phyloP scores from a whole-genome alignment of 2,113 vertebrate genomes.

The rabbit (Oryctolagus cuniculus) region mOryCun1.1 NC_091432.1:57576001-57576500 shows the following conservation, averaged over 20 bases:
- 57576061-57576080: not conserved
- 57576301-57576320: not conserved
- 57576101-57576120: not conserved
- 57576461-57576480: conserved; percentile 2
- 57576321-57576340: conserved; percentile 7
- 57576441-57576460: not conserved
- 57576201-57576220: conserved; percentile 2
- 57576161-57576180: not conserved
- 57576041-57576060: not conserved
- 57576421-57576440: not conserved
- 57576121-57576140: not conserved
- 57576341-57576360: conserved; percentile 47
- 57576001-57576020: not conserved
- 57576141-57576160: not conserved
- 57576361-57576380: not conserved
- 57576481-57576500: not conserved
- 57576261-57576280: not conserved
- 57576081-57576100: not conserved
- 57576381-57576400: not conserved
- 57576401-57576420: not conserved
- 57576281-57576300: not conserved
- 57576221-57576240: not conserved
- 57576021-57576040: not conserved
- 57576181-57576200: not conserved
- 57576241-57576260: not conserved